Base-by-base conservation (phyloP, 2,888 invertebrate species). In the Euphydryas editha region DNA sequence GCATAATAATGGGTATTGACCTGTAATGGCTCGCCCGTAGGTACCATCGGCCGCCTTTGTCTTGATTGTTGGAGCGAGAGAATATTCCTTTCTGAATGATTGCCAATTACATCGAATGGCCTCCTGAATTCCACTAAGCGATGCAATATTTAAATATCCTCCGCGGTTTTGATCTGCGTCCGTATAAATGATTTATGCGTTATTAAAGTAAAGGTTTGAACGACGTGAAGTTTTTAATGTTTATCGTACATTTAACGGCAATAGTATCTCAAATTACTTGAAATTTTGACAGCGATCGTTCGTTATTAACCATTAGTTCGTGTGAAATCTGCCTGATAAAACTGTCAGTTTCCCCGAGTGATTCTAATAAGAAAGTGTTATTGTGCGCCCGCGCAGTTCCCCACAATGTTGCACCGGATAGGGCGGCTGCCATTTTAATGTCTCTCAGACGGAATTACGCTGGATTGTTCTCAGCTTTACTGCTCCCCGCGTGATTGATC, bases 1-100 rank as follows among this genome's bases (percentile, higher is more conserved):
- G 90, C 87, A 88, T 92, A 92, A 92, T 92, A 92, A 92, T 92
- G 91, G 92, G 89, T 91, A 92, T 91, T 92, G 92, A 91, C 87
- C 90, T 80, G 88, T 91, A 92, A 92, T 91, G 87, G 88, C 84
- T 87, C 83, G 90, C 86, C 88, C 83, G 90, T 89, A 89, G 88
- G 90, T 91, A 89, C 87, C 85, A 90, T 88, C 90, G 90, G 90
- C 89, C 81, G 85, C 90, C 90, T 91, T 92, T 92, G 92, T 92
- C 90, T 91, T 90, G 88, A 88, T 90, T 85, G 86, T 90, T 89
- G 83, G 84, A 84, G 85, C 82, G 87, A 85, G 86, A 85, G 86
- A 86, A 88, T 89, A 87, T 88, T 85, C 86, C 85, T 86, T 84
- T 88, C 88, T 87, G 88, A 91, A 89, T 90, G 88, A 92, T 90